phyloP scores from a whole-genome alignment of 2,888 invertebrate genomes.

The Latheticus oryzae region DNA sequence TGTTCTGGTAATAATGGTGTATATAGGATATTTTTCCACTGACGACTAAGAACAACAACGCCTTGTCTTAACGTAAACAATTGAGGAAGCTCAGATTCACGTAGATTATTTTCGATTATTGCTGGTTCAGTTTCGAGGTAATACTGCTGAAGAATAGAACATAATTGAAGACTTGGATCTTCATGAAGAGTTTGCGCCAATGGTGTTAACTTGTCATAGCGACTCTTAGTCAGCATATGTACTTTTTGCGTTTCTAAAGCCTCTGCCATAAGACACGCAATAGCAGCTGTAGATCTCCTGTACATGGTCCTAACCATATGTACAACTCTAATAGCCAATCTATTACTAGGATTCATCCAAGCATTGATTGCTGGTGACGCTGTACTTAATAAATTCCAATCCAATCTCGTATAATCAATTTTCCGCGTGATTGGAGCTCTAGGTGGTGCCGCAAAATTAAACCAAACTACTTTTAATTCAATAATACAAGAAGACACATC shows the following conservation, averaged over 20 bases:
- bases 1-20: conserved; percentile 87
- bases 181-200: conserved; percentile 91
- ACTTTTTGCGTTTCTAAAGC: conserved; percentile 89
- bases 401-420: conserved; percentile 93
- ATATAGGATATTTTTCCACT: conserved; percentile 97
- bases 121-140: conserved; percentile 81
- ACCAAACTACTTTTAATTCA: conserved; percentile 92
- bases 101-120: conserved; percentile 85
- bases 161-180: conserved; percentile 95
- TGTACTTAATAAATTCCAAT: conserved; percentile 96
- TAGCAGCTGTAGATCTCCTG: conserved; percentile 83
- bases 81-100: conserved; percentile 86
- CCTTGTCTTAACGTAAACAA: conserved; percentile 92
- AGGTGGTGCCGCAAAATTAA: conserved; percentile 97
- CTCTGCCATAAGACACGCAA: conserved; percentile 96
- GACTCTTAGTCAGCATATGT: conserved; percentile 87
- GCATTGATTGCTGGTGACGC: conserved; percentile 97
- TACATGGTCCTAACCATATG: conserved; percentile 84
- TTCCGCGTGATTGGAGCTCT: conserved; percentile 93
- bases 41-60: conserved; percentile 93
- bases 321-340: conserved; percentile 86
- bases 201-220: conserved; percentile 88
- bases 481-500: conserved; percentile 89
- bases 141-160: conserved; percentile 88
- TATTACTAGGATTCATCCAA: conserved; percentile 97